phyloP scores from a whole-genome alignment of 2,888 invertebrate genomes.

The Terebella lapidaria region DNA sequence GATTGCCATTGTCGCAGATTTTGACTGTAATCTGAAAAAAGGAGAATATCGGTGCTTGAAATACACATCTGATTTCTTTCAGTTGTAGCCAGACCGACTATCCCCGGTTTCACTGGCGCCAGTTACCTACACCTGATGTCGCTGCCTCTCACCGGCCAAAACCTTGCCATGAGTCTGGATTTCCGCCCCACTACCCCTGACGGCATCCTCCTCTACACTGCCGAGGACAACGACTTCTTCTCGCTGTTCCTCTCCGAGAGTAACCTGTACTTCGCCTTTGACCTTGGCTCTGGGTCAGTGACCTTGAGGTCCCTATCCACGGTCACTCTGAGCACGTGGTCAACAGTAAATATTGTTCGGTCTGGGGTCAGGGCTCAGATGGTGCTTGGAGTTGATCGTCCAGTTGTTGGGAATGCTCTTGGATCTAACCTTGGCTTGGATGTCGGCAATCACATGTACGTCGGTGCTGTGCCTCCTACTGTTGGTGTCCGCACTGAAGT shows the following conservation, averaged over 20 bases:
- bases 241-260: neutral
- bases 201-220: neutral
- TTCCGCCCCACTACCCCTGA: neutral
- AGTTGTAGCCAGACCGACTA: no score
- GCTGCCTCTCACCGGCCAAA: neutral
- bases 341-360: neutral
- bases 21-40: no score
- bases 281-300: conserved; percentile 2
- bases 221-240: neutral
- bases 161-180: neutral
- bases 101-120: no score
- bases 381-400: neutral
- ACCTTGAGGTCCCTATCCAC: neutral
- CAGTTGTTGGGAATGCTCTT: neutral
- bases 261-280: neutral
- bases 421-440: neutral
- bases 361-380: neutral
- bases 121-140: no score
- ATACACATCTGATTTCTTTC: no score
- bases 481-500: neutral
- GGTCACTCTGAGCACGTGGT: neutral
- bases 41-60: no score
- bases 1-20: no score
- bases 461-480: neutral
- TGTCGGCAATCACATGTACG: neutral